Conservation (phyloP, 2,888 invertebrate species). For the Macrosoma leucophasiata region DNA sequence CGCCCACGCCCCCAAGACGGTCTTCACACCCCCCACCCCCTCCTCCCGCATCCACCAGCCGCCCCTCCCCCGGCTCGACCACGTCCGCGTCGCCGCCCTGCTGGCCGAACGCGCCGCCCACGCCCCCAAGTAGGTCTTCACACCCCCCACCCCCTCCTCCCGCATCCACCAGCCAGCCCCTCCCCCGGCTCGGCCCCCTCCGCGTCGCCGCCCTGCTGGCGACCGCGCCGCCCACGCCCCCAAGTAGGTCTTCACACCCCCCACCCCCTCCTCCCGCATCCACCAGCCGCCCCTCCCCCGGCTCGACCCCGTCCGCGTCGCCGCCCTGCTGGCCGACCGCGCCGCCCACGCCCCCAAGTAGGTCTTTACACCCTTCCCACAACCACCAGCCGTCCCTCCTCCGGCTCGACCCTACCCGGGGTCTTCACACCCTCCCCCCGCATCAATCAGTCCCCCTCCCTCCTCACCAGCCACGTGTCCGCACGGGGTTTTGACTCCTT, state of each 20-base stretch:
- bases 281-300: slow-evolving; percentile 93
- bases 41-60: too few relatives aligned
- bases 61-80: too few relatives aligned
- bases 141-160: slow-evolving; percentile 95
- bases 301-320: slow-evolving; percentile 83
- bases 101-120: too few relatives aligned
- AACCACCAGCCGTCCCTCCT: slow-evolving; percentile 96
- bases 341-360: too few relatives aligned
- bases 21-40: too few relatives aligned
- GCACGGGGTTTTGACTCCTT: too few relatives aligned
- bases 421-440: slow-evolving; percentile 93
- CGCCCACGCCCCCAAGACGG: too few relatives aligned
- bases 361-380: too few relatives aligned
- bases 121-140: too few relatives aligned
- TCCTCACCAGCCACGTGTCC: slow-evolving; percentile 81
- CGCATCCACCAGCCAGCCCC: slow-evolving; percentile 94
- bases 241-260: too few relatives aligned
- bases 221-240: slow-evolving; percentile 85
- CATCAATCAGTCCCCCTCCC: slow-evolving; percentile 94
- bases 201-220: slow-evolving; percentile 90
- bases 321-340: too few relatives aligned
- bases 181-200: slow-evolving; percentile 84
- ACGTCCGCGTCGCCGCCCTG: too few relatives aligned
- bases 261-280: slow-evolving; percentile 92
- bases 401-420: slow-evolving; percentile 81